phyloP scores from a whole-genome alignment of 2,113 vertebrate species.

The Antennarius striatus region DNA sequence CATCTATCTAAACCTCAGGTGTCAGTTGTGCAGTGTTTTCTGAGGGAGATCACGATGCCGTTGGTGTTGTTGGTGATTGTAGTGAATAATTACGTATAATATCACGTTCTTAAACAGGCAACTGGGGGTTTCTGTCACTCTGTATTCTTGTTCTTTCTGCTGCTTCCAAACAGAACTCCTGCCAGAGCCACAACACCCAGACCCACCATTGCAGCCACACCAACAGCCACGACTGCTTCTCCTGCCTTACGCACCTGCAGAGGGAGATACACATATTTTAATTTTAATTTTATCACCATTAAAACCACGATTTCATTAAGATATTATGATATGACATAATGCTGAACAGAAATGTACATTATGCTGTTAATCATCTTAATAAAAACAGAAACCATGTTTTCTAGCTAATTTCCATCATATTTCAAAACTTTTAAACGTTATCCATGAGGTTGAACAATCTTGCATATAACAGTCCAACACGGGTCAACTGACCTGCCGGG shows the following conservation, averaged over 20 bases:
- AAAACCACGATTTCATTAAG: no score
- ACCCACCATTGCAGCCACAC: background rate
- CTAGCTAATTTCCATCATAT: no score
- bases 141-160: slow-evolving; percentile 47
- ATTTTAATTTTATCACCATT: background rate
- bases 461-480: background rate
- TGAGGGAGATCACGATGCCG: background rate
- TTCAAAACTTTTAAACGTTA: no score
- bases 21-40: slow-evolving; percentile 3
- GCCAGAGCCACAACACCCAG: slow-evolving; percentile 40
- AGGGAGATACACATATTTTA: background rate
- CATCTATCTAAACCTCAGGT: background rate
- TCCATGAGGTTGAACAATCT: no score
- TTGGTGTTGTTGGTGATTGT: slow-evolving; percentile 25
- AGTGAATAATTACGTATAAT: no score
- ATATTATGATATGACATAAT: background rate
- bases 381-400: no score
- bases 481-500: slow-evolving; percentile 79
- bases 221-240: slow-evolving; percentile 5
- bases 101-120: slow-evolving; percentile 10
- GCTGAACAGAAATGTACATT: background rate
- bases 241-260: slow-evolving; percentile 62
- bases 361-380: background rate
- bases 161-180: slow-evolving; percentile 34
- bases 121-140: slow-evolving; percentile 20